These are phyloP conservation scores for Cossypha heuglini DNA, from an alignment of 2,797 vertebrate species.

Conservation along the genomic window DNA sequence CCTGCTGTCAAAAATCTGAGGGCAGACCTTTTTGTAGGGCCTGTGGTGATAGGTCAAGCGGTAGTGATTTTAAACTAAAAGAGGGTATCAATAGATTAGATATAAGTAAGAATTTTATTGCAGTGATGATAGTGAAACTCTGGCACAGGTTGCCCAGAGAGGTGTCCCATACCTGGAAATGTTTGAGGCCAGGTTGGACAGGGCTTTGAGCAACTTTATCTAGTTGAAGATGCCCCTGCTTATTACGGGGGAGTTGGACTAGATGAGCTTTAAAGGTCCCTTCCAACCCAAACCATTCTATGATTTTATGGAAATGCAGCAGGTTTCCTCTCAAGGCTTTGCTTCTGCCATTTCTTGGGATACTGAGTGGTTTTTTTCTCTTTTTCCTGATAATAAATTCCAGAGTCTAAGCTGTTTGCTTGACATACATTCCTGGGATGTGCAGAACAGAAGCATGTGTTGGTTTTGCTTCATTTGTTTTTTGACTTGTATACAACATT, in stretches of 20 bases:
- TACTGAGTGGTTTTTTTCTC: not conserved
- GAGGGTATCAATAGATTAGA: too few relatives aligned
- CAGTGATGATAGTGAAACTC: accelerated
- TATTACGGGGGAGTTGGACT: accelerated
- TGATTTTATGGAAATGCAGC: not conserved
- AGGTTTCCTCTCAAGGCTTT: not conserved
- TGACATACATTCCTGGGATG: not conserved
- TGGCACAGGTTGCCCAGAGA: not conserved
- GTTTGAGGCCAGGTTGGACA: not conserved
- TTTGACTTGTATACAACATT: conserved; percentile 13
- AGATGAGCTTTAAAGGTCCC: not conserved
- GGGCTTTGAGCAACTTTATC: not conserved
- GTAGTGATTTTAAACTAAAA: not conserved
- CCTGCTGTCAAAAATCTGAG: not conserved
- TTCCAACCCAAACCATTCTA: not conserved
- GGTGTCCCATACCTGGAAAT: not conserved
- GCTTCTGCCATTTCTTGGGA: not conserved
- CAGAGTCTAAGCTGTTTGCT: not conserved
- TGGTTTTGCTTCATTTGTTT: conserved; percentile 34
- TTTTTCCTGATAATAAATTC: not conserved
- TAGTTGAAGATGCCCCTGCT: not conserved
- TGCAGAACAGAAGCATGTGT: not conserved
- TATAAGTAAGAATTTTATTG: not conserved
- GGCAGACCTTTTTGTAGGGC: not conserved
- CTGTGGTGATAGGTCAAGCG: accelerated